phyloP scores from a whole-genome alignment of 2,888 invertebrate species.

The Tricholauxania praeusta region DNA sequence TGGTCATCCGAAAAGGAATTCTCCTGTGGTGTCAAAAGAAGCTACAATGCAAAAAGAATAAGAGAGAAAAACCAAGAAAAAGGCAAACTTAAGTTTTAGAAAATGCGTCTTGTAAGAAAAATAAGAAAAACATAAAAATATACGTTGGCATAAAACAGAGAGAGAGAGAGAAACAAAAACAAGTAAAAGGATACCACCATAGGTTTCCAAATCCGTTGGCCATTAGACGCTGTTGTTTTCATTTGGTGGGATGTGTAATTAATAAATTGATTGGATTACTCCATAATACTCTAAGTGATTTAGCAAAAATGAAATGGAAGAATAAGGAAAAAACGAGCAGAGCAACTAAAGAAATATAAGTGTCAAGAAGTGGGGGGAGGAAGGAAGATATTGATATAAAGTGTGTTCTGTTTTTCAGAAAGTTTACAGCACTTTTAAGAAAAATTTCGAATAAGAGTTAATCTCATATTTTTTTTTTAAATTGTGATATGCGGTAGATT shows the following conservation, averaged over 20 bases:
- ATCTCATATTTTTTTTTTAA: too few species aligned
- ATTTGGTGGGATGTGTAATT: constrained; percentile 25
- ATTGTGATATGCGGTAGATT: too few species aligned
- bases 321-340: neutral
- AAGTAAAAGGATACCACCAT: neutral
- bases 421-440: too few species aligned
- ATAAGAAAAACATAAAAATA: constrained; percentile 33
- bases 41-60: neutral
- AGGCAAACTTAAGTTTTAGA: neutral
- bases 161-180: neutral
- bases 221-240: constrained; percentile 5
- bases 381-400: too few species aligned
- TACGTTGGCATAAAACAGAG: neutral
- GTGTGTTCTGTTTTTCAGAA: too few species aligned
- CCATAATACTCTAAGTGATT: constrained; percentile 29
- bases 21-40: constrained; percentile 23
- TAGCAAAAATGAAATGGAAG: neutral
- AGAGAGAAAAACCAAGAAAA: neutral
- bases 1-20: constrained; percentile 26
- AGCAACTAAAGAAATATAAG: too few species aligned
- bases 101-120: constrained; percentile 30
- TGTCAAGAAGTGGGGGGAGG: too few species aligned
- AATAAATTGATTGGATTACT: constrained; percentile 35
- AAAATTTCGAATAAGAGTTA: too few species aligned
- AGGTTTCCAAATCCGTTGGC: neutral